A percentile compares a stretch with the other conserved stretches of the same genome.
These are phyloP conservation scores for Euplexia lucipara DNA, from an alignment of 2,888 invertebrate species.

Conservation along the genomic window DNA sequence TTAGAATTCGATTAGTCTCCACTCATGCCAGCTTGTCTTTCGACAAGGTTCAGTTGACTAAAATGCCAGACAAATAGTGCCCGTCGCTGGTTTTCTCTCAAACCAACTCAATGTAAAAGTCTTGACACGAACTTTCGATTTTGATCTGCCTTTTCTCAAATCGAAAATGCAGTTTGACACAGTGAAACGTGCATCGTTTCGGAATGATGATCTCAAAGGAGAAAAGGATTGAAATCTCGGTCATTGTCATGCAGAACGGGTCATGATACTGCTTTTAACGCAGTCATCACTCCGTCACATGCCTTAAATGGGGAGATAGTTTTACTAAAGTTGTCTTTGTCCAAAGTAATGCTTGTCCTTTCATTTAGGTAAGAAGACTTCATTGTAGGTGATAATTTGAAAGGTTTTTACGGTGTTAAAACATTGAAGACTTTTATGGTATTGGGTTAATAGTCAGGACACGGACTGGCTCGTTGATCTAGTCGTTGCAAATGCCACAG, in stretches of 20 bases:
- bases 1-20: too few relatives aligned
- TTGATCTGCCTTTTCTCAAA: constrained; percentile 56
- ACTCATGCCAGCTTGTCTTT: too few relatives aligned
- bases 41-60: too few relatives aligned
- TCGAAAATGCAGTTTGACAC: constrained; percentile 51
- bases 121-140: constrained; percentile 35
- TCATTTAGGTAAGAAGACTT: constrained; percentile 57
- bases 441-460: too few relatives aligned
- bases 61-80: too few relatives aligned
- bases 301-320: constrained; percentile 58
- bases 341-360: constrained; percentile 59
- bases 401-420: constrained; percentile 32
- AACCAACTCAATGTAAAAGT: neutral
- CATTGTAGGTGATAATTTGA: constrained; percentile 51
- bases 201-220: constrained; percentile 72
- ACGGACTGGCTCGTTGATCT: too few relatives aligned
- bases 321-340: constrained; percentile 60
- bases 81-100: neutral
- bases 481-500: too few relatives aligned
- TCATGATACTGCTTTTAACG: constrained; percentile 60
- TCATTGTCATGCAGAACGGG: constrained; percentile 67
- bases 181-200: constrained; percentile 59
- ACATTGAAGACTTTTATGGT: constrained; percentile 28
- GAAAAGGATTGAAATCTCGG: constrained; percentile 71
- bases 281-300: constrained; percentile 40